Conservation (phyloP, 2,797 vertebrate species). For the Limnodromus scolopaceus region DNA sequence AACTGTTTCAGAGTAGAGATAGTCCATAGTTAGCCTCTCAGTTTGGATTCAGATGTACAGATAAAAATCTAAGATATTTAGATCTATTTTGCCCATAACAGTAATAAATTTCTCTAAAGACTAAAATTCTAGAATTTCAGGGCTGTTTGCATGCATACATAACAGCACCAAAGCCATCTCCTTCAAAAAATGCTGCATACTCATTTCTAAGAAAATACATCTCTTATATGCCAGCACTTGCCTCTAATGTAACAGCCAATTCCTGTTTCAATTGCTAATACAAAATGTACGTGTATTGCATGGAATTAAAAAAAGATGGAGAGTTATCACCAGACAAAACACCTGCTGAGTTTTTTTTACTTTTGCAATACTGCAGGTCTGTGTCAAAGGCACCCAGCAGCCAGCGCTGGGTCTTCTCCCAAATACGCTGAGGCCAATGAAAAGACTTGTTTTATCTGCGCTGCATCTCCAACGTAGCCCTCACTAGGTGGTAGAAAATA, state of each 20-base stretch:
- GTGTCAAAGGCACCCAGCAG: not conserved
- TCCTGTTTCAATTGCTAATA: not conserved
- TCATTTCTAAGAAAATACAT: not conserved
- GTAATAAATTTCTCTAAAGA: not conserved
- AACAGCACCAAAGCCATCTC: not conserved
- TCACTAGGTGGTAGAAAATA: not conserved
- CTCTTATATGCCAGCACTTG: not conserved
- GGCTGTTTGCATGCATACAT: not conserved
- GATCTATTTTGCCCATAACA: not conserved
- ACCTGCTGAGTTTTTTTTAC: not conserved
- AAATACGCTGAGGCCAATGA: accelerated
- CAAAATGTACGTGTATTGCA: not conserved
- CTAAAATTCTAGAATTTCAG: not conserved
- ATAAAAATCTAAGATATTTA: not conserved
- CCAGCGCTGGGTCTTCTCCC: not conserved
- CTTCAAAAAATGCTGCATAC: not conserved
- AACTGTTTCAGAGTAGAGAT: not conserved
- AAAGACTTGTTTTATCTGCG: not conserved
- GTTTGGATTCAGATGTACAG: not conserved
- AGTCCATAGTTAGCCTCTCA: not conserved
- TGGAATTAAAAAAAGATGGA: not conserved
- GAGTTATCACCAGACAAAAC: not conserved
- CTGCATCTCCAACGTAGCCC: not conserved
- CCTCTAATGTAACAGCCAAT: not conserved
- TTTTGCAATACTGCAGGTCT: not conserved